Evolutionary conservation across 2,888 invertebrate species (phyloP).

Genomic region (Eristalis intricaria): DNA sequence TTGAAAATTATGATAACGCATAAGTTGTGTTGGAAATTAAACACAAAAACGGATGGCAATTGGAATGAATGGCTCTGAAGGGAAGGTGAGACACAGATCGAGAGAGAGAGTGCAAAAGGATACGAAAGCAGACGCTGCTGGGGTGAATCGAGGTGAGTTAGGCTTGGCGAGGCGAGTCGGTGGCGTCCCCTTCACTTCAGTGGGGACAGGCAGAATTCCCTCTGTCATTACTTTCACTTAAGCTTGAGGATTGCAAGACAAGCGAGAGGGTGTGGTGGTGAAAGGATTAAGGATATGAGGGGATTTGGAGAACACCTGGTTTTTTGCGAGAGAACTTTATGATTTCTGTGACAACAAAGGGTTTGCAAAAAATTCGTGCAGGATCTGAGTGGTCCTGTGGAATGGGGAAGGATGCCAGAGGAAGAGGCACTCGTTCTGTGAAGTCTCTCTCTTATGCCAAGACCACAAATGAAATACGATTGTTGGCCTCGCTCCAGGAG

Average conservation of each 20-base stretch:
- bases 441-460: neutral
- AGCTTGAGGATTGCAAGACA: constrained; percentile 40
- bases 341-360: neutral
- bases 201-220: constrained; percentile 18
- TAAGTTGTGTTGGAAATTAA: constrained; percentile 70
- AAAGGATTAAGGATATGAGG: constrained; percentile 18
- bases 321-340: neutral
- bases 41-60: constrained; percentile 64
- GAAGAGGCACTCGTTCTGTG: too few species aligned
- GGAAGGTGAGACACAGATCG: neutral
- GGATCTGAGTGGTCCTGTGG: neutral
- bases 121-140: neutral
- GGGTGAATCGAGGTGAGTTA: neutral
- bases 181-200: neutral
- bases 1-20: constrained; percentile 71
- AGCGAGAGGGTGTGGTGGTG: neutral
- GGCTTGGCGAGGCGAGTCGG: too few species aligned
- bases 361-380: neutral
- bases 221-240: constrained; percentile 51
- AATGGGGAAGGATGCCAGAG: neutral
- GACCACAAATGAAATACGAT: neutral
- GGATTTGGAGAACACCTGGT: constrained; percentile 31
- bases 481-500: neutral
- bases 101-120: neutral
- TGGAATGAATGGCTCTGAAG: constrained; percentile 13